phyloP scores from a whole-genome alignment of 1,140 invertebrate genomes.

The Hyles vespertilio region DNA sequence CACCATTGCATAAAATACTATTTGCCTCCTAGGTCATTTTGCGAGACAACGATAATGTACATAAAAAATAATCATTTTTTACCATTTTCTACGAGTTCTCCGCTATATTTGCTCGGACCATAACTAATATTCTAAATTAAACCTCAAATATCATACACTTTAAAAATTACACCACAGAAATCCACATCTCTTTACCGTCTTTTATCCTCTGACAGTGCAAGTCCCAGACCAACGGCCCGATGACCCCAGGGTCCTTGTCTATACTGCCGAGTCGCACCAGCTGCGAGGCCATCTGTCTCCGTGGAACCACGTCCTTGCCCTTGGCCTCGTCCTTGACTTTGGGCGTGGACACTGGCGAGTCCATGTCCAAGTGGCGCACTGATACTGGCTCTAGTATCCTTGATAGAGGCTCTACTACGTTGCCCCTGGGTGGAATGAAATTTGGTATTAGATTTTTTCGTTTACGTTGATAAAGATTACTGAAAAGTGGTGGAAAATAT shows the following conservation, averaged over 20 bases:
- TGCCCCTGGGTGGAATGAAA: slow-evolving; percentile 65
- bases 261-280: slow-evolving; percentile 76
- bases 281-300: slow-evolving; percentile 59
- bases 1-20: too few relatives aligned
- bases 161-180: too few relatives aligned
- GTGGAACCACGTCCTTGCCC: slow-evolving; percentile 36
- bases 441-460: too few relatives aligned
- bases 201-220: slow-evolving; percentile 76
- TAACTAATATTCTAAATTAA: too few relatives aligned
- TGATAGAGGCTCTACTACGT: slow-evolving; percentile 83
- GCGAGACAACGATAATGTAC: too few relatives aligned
- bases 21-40: too few relatives aligned
- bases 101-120: too few relatives aligned
- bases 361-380: slow-evolving; percentile 80
- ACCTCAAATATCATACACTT: too few relatives aligned
- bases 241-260: slow-evolving; percentile 87
- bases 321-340: slow-evolving; percentile 19
- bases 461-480: too few relatives aligned
- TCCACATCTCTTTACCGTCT: slow-evolving; percentile 35
- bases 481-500: too few relatives aligned
- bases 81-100: too few relatives aligned
- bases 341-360: slow-evolving; percentile 47
- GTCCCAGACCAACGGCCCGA: slow-evolving; percentile 89
- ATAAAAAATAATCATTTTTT: too few relatives aligned
- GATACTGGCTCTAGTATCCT: slow-evolving; percentile 86